These are phyloP conservation scores for Callorhinus ursinus DNA, from an alignment of 2,113 vertebrate species.

Conservation along the genomic window DNA sequence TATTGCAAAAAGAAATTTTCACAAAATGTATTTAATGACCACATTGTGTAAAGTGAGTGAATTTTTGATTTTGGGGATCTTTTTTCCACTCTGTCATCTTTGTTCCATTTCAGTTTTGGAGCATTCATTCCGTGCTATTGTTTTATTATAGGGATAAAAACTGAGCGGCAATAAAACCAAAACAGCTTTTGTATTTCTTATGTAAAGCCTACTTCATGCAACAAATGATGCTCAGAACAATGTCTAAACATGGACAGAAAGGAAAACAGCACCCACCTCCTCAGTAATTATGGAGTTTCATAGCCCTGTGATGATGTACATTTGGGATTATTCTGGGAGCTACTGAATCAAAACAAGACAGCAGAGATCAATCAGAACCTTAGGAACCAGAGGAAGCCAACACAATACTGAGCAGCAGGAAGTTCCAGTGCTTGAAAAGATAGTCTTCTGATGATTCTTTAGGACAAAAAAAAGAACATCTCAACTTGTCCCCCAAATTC, in stretches of 20 bases:
- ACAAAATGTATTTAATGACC: neutral
- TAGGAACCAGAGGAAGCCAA: neutral
- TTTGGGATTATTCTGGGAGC: constrained; percentile 48
- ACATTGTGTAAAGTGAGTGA: neutral
- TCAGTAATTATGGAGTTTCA: neutral
- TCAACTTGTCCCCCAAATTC: neutral
- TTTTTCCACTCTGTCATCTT: constrained; percentile 23
- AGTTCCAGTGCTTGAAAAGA: neutral
- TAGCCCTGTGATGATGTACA: neutral
- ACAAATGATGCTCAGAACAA: neutral
- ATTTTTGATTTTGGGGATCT: neutral
- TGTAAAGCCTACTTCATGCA: neutral
- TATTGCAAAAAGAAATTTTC: neutral
- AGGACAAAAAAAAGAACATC: neutral
- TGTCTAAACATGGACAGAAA: constrained; percentile 52
- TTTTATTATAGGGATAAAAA: constrained; percentile 37
- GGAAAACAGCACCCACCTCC: constrained; percentile 2
- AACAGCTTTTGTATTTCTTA: neutral
- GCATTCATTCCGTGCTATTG: neutral
- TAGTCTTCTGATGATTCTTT: neutral
- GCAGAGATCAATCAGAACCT: neutral
- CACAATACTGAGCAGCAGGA: neutral
- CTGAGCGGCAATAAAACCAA: constrained; percentile 54
- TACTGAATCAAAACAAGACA: constrained; percentile 1
- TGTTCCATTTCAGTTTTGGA: neutral